Base-by-base conservation (phyloP, 2,113 vertebrate genomes). In the Serinus canaria region DNA sequence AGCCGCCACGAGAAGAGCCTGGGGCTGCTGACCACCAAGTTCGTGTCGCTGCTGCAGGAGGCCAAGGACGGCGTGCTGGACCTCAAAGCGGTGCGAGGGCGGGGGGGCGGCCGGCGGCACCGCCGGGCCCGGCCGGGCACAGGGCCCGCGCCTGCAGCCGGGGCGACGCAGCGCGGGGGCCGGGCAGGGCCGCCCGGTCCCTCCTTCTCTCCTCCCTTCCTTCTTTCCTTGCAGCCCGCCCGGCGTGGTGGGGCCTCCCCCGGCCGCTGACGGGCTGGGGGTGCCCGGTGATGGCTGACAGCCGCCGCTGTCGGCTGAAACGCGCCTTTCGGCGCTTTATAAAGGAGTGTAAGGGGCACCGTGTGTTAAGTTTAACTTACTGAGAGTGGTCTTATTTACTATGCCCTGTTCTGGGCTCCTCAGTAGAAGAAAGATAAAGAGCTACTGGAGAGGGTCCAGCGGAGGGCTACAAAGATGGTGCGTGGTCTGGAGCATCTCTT, bases 1-100 rank as follows among this genome's bases (percentile, higher is more conserved):
- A 99, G 99, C 97, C 98, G 99, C n/a, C 99, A 99, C 91, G 99
- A 99, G 95, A 99, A 99, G 97, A 99, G 99, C 92, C 97, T 99
- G 81, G 99, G 99, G 62, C 97, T 99, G 91, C 98, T 99, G 86
- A 99, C 99, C 24, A 99, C 99, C 89, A 99, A 99, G 98, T 99
- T 99, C 97, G 99, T 99, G 87, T 99, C 99, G 67, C 96, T 99
- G 68, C 98, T 99, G 82, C 99, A 99, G 93, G 99, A 99, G 96
- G 99, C 99, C 70, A 99, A 99, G 98, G 99, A 99, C 96, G 99
- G 99, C 83, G 99, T 99, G 67, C 98, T 99, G 92, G 99, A 99
- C 97, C 98, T 99, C 56, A 99, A 99, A 99, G 73, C 55, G 98
- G 98, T 99, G 93, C 97, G 98, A 72, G 97, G 60, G 53, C 70